Base-by-base conservation (phyloP, 2,888 invertebrate genomes). In the Rotaria macrura region DNA sequence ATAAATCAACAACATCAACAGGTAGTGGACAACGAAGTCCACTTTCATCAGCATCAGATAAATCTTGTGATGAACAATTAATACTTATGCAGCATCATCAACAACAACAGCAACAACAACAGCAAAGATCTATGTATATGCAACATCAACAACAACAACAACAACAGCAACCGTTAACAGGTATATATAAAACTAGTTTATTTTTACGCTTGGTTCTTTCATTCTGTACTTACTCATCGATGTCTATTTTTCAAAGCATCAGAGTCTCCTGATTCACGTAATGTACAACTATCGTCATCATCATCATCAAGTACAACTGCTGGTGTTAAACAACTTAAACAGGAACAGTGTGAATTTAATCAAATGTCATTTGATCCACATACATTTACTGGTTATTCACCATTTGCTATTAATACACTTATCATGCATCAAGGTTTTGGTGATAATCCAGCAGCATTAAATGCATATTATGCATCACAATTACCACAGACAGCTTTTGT, bases 291-390 rank as follows among this genome's bases (percentile, higher is more conserved):
- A 34, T 65, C 65, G 38, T 65, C 65, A 65, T 65, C 65, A 65
- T 65, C 65, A 65, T 65, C 65, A 65, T 65, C 65, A 17, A 20
- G 34, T 65, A 14, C 34, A 25, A 14, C 79, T 43, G 79, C 10
- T n/a, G 79, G 43, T 43, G 79, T 43, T 43, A 79, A 40, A 79
- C 40, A 79, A 79, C 79, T 79, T 25, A 79, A 79, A 79, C 79
- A 79, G 43, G 79, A 79, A 79, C 79, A 79, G 79, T 79, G 79
- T 43, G 79, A 79, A 40, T 79, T 79, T 6, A 79, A 79, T 79
- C 40, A 79, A 79, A 79, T 79, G 79, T 43, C 79, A 79, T 79
- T 79, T 43, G 79, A 79, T 79, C 79, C 79, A 20, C 79, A 79
- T 79, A 43, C 43, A 43, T 79, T 43, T 43, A 43, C 25, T 43